Evolutionary conservation across 2,113 vertebrate species (phyloP).

Genomic region (Neogale vison): DNA sequence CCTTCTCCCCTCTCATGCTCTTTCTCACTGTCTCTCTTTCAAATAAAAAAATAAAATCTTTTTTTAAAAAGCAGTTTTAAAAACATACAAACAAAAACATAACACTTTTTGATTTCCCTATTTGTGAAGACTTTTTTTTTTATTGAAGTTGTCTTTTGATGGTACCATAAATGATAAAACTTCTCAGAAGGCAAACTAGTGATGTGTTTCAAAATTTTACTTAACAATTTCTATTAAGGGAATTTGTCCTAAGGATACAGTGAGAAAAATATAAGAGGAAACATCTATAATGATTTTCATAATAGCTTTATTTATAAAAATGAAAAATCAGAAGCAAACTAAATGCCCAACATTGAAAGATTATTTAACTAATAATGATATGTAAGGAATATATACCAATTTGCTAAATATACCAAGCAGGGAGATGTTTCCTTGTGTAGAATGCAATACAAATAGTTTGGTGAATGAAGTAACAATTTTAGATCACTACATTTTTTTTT

Average conservation of each 20-base stretch:
- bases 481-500: neutral
- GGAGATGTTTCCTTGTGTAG: neutral
- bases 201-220: neutral
- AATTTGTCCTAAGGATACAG: neutral
- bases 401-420: neutral
- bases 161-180: neutral
- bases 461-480: neutral
- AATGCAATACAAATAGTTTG: neutral
- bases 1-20: no score
- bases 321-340: neutral
- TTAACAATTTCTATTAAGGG: neutral
- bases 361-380: neutral
- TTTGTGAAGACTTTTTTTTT: neutral
- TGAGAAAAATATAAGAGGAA: neutral
- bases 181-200: neutral
- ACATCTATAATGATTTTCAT: neutral
- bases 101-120: neutral
- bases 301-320: neutral
- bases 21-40: no score
- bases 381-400: neutral
- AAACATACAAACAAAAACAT: neutral
- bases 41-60: no score
- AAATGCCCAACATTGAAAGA: neutral
- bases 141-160: neutral
- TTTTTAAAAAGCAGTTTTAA: neutral